phyloP scores from a whole-genome alignment of 2,888 invertebrate species.

The Bimastos eiseni region DNA sequence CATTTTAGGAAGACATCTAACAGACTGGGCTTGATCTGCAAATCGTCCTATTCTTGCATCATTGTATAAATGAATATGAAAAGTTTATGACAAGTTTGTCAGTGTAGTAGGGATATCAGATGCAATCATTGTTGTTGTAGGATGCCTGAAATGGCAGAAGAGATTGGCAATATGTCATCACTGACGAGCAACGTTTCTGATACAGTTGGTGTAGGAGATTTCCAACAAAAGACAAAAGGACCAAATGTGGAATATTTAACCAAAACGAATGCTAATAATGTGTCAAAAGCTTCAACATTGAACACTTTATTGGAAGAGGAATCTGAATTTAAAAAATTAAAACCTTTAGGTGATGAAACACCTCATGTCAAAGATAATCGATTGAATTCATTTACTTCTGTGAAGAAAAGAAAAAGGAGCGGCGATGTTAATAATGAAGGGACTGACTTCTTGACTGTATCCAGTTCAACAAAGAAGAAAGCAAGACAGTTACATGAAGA shows the following conservation, averaged over 20 bases:
- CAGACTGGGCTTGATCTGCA: background rate
- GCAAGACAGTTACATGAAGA: background rate
- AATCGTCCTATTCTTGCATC: background rate
- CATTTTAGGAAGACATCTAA: too few relatives aligned
- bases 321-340: background rate
- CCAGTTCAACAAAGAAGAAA: constrained; percentile 1
- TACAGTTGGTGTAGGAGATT: background rate
- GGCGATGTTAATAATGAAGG: background rate
- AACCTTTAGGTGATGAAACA: background rate
- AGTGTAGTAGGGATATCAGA: background rate
- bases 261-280: background rate
- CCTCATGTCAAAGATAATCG: background rate
- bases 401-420: background rate
- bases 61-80: background rate
- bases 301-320: background rate
- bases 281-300: background rate
- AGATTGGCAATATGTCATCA: background rate
- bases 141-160: background rate
- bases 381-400: background rate
- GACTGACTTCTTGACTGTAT: background rate
- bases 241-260: background rate
- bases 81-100: background rate
- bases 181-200: background rate
- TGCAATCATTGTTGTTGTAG: background rate
- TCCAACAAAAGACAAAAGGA: background rate